These are phyloP conservation scores for Indri indri DNA, from an alignment of 2,113 vertebrate genomes.

Conservation along the genomic window DNA sequence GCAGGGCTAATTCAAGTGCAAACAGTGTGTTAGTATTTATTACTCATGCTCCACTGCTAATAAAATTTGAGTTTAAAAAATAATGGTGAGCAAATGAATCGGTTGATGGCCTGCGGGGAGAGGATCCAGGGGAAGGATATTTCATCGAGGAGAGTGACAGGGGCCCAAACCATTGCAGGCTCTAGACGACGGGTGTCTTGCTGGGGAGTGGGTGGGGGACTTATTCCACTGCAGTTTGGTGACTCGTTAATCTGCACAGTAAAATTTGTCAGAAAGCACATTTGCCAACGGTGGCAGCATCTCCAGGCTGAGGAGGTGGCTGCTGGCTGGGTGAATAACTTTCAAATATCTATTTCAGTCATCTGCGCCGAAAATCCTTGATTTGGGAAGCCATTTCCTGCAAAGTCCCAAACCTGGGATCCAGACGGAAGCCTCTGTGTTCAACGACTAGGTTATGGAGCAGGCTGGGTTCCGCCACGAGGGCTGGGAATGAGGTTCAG, in stretches of 20 bases:
- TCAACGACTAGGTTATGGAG: not conserved
- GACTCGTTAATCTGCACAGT: conserved; percentile 75
- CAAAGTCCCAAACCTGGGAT: not conserved
- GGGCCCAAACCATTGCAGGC: not conserved
- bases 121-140: not conserved
- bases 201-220: not conserved
- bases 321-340: conserved; percentile 75
- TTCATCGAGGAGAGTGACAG: not conserved
- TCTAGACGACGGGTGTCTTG: not conserved
- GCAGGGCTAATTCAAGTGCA: conserved; percentile 61
- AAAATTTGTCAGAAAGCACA: conserved; percentile 74
- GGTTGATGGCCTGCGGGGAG: conserved; percentile 24
- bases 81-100: conserved; percentile 69
- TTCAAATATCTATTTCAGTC: conserved; percentile 77
- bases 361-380: conserved; percentile 44
- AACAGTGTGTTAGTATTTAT: conserved; percentile 68
- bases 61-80: conserved; percentile 75
- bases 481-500: not conserved
- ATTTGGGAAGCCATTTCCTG: not conserved
- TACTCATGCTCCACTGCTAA: conserved; percentile 61
- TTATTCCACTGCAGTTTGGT: not conserved
- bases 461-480: not conserved
- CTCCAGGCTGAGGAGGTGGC: conserved; percentile 67
- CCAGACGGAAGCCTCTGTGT: not conserved
- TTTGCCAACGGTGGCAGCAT: conserved; percentile 63